Evolutionary conservation across 2,797 vertebrate species (phyloP), one percentile per base, ranked within the genome.

Genomic region (Catharus ustulatus): DNA sequence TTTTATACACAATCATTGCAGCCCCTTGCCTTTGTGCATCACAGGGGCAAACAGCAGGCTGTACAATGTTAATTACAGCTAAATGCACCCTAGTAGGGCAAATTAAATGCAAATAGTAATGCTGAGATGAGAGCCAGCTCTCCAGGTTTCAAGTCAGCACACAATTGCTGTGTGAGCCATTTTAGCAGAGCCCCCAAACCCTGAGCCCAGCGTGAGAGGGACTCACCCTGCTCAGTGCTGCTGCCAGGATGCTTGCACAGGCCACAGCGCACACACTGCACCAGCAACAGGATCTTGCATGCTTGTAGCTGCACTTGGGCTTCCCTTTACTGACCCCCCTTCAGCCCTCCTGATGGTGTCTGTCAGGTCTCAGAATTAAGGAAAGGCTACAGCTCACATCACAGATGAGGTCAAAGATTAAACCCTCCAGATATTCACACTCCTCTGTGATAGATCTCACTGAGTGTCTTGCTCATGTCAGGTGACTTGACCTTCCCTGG

Each of bases 261-360:
- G 32, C 13, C 48, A 74, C 5, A 30, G 51, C 52, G 0, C 1
- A 0, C 40, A 46, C 3, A 1, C 2, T 5, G 21, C 38, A 66
- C 9, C 24, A 92, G 48, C 17, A 84, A 10, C 17, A 54, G 36
- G 12, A 3, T 59, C 29, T 45, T 16, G 21, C 43, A 54, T 11
- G 11, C 27, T 19, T 48, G 15, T 26, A 87, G 19, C 32, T 59
- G 45, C 24, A 26, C 30, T 52, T 9, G 5, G 32, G 13, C 17
- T 84, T 77, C 30, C 27, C 36, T 69, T 76, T 55, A 20, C 1
- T 11, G 7, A 72, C 8, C 7, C 13, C 12, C 18, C 80, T n/a
- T 42, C 75, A 75, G 20, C 23, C 20, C 6, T 89, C 18, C 45
- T 48, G 52, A 19, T 9, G 8, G 57, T 43, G 20, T 30, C 63